phyloP scores from a whole-genome alignment of 2,888 invertebrate genomes.

The Baccha elongata region DNA sequence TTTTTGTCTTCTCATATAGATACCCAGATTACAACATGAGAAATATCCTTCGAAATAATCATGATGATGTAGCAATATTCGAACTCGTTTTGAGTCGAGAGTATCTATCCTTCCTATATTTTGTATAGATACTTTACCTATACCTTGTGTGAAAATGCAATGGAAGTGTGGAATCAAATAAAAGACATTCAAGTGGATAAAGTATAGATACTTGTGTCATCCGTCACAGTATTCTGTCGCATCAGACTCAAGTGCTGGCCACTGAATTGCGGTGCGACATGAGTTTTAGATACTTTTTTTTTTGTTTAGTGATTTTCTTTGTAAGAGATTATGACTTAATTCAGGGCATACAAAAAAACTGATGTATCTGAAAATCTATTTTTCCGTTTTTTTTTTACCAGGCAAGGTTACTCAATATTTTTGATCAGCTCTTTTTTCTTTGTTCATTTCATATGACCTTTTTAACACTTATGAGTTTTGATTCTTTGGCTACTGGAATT shows the following conservation, averaged over 20 bases:
- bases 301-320: neutral
- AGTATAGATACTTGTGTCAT: conserved; percentile 59
- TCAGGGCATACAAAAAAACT: neutral
- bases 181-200: conserved; percentile 62
- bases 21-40: conserved; percentile 60
- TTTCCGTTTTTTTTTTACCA: neutral
- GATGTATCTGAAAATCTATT: conserved; percentile 11
- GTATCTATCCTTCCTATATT: no score
- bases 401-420: conserved; percentile 56
- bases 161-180: conserved; percentile 45
- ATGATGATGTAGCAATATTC: conserved; percentile 25
- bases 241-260: conserved; percentile 58
- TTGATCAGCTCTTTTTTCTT: conserved; percentile 25
- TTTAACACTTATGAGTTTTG: neutral
- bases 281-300: conserved; percentile 8
- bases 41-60: conserved; percentile 39
- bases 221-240: conserved; percentile 45
- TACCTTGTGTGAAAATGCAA: conserved; percentile 1
- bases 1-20: conserved; percentile 8
- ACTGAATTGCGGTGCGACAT: conserved; percentile 60
- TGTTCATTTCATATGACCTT: conserved; percentile 31
- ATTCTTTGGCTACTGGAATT: conserved; percentile 38
- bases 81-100: conserved; percentile 25
- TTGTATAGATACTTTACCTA: neutral
- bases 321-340: conserved; percentile 51